phyloP scores from a whole-genome alignment of 2,113 vertebrate genomes.

The Ahaetulla prasina region DNA sequence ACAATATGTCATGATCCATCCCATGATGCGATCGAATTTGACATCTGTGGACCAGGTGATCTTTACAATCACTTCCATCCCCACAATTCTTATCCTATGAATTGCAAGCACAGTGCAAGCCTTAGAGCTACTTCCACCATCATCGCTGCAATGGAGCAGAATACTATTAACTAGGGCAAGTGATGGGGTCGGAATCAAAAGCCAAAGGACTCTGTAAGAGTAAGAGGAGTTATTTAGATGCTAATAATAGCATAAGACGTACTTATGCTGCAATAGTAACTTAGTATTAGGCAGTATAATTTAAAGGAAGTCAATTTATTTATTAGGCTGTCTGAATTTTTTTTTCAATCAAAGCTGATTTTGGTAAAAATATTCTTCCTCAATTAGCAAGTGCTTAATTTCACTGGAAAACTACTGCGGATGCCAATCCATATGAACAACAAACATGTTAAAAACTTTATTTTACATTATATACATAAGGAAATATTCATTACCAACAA shows the following conservation, averaged over 20 bases:
- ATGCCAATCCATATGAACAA: constrained; percentile 66
- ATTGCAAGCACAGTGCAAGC: not conserved
- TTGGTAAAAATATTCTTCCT: not conserved
- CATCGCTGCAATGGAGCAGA: not conserved
- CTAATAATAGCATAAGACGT: not conserved
- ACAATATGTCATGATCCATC: no score
- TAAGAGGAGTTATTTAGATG: not conserved
- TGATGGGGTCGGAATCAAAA: not conserved
- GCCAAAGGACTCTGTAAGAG: not conserved
- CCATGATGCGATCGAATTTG: accelerated
- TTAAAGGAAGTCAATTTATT: not conserved
- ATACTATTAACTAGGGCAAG: not conserved
- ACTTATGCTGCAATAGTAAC: not conserved
- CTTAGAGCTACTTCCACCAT: not conserved
- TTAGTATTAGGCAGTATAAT: not conserved
- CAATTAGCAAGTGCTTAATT: constrained; percentile 25
- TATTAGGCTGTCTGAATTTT: not conserved
- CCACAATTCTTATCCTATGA: not conserved
- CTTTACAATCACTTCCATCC: not conserved
- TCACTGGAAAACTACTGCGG: constrained; percentile 48
- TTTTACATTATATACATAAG: constrained; percentile 82
- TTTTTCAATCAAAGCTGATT: not conserved
- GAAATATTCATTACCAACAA: constrained; percentile 72
- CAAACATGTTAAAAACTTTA: constrained; percentile 79
- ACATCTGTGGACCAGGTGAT: not conserved